Conservation (phyloP, 2,113 vertebrate genomes). For the Rhombomys opimus region DNA sequence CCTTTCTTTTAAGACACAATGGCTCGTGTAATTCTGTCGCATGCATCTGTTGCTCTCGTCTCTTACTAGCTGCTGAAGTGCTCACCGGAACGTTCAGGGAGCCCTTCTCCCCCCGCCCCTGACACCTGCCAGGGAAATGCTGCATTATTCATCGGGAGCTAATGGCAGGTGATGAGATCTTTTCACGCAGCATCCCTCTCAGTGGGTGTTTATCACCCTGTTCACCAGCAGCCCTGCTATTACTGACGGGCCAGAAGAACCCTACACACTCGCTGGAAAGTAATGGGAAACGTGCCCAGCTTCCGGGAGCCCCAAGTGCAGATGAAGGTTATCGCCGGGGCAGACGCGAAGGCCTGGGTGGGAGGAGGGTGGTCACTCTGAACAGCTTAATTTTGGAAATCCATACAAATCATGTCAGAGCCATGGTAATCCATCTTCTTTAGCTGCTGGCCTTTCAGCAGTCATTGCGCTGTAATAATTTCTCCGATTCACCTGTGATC, state of each 20-base stretch:
- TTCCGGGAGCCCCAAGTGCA: constrained; percentile 90
- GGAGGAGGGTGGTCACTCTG: constrained; percentile 89
- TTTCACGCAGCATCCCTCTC: constrained; percentile 92
- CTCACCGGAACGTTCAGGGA: constrained; percentile 89
- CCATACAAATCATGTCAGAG: constrained; percentile 90
- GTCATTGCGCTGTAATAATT: constrained; percentile 89
- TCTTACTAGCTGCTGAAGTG: constrained; percentile 89
- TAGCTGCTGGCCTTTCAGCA: constrained; percentile 89
- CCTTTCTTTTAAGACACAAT: constrained; percentile 89
- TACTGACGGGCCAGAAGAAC: constrained; percentile 90
- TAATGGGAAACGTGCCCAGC: constrained; percentile 91
- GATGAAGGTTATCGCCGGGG: constrained; percentile 90
- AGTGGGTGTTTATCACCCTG: constrained; percentile 93
- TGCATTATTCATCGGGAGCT: constrained; percentile 93
- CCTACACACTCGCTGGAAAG: constrained; percentile 90
- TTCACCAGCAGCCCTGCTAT: constrained; percentile 92
- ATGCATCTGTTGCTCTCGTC: constrained; percentile 90
- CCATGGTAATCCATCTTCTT: constrained; percentile 89
- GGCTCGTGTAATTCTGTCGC: constrained; percentile 90
- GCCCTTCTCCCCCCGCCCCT: constrained; percentile 89
- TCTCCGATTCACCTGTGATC: constrained; percentile 87
- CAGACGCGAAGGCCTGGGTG: constrained; percentile 84
- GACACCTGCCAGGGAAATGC: constrained; percentile 91
- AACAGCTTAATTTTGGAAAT: constrained; percentile 91
- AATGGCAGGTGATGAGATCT: constrained; percentile 94